Base-by-base conservation (phyloP, 2,797 vertebrate species). In the Malacoraja senta region DNA sequence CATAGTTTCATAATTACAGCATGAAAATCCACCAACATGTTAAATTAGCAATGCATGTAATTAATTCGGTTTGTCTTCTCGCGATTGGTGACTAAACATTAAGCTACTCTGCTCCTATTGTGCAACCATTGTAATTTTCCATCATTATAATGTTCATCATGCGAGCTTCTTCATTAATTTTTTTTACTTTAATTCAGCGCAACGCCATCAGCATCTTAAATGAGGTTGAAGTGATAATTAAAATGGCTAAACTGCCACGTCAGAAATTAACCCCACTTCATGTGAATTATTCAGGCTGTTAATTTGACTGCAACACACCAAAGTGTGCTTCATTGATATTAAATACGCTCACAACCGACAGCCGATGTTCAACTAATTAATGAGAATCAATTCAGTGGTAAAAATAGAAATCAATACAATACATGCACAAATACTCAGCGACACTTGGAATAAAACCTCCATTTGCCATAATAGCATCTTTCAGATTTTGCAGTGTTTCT, bases 81-180 rank as follows among this genome's bases (percentile, higher is more conserved):
- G 19, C n/a, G 84, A 9, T 35, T 21, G 7, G 7, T 68, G n/a
- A n/a, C 84, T 88, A 88, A 21, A 65, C 84, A 88, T 68, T 35
- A 35, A 9, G 29, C n/a, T 32, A 24, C 32, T 35, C 29, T 1
- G 61, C 13, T 86, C 58, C 32, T 88, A 21, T 68, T 88, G 84
- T 88, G 61, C 63, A 88, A 68, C 32, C n/a, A 10, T 88, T 88
- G 65, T 88, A 35, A 88, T 68, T 10, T 68, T 88, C 61, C 61
- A 68, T 88, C 21, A 88, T 21, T 32, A 63, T 32, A 88, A 65
- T 21, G 63, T 65, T 88, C 63, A 24, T 17, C n/a, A 24, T 35
- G 84, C 8, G 35, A 68, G 84, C 65, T 65, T 65, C 61, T 17
- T 88, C 63, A 88, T 88, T 88, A n/a, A 65, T 88, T 88, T 88